phyloP scores from a whole-genome alignment of 2,797 vertebrate species.

The Limnodromus scolopaceus region DNA sequence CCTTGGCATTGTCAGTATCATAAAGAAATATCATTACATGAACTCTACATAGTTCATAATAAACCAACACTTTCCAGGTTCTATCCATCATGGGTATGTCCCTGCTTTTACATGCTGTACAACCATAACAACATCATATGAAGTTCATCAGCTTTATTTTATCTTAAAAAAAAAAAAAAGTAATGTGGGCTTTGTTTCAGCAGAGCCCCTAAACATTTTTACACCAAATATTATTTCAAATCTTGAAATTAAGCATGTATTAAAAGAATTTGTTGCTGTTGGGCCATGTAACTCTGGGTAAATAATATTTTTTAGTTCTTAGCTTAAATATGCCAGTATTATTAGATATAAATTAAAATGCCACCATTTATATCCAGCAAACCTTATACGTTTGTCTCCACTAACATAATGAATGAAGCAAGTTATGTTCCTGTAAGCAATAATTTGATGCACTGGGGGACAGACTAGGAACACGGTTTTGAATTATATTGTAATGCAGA shows the following conservation, averaged over 20 bases:
- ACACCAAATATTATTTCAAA: background rate
- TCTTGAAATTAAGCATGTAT: background rate
- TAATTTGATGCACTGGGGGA: background rate
- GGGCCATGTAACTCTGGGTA: background rate
- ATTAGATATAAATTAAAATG: background rate
- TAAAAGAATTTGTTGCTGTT: conserved; percentile 4
- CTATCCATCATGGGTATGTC: conserved; percentile 53
- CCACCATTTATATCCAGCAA: background rate
- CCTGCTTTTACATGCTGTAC: conserved; percentile 60
- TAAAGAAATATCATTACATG: conserved; percentile 64
- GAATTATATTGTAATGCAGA: background rate
- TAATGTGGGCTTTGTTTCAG: background rate
- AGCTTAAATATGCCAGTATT: background rate
- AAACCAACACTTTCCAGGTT: conserved; percentile 19
- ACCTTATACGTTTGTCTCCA: background rate
- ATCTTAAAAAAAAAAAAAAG: background rate
- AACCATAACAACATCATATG: conserved; percentile 1
- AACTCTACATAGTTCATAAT: conserved; percentile 50
- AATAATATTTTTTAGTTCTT: background rate
- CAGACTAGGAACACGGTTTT: background rate
- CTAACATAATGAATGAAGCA: background rate
- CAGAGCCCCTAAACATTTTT: background rate
- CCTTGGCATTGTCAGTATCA: conserved; percentile 80
- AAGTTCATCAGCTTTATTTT: conserved; percentile 23
- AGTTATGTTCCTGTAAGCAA: background rate